Base-by-base conservation (phyloP, 2,888 invertebrate species). In the Tiliacea aurago region DNA sequence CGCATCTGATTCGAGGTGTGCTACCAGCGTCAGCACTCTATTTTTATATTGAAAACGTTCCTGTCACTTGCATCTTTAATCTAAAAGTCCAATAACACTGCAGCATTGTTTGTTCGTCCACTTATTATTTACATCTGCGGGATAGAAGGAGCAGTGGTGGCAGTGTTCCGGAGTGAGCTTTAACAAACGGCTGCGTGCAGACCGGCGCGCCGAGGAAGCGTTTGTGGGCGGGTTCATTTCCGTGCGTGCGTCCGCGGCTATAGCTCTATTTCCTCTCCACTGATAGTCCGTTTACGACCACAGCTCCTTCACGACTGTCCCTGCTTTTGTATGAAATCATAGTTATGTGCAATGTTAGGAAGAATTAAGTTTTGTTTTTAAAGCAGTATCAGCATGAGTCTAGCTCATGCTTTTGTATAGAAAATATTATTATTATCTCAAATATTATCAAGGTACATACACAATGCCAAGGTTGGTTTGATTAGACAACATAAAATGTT, bases 161-260 rank as follows among this genome's bases (percentile, higher is more conserved):
- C 55, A 56, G 59, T 73, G 64, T 80, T 74, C 84, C 82, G 74
- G 70, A 70, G 83, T 68, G 65, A 55, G 71, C 47, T 82, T 84
- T 80, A 84, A 84, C 82, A 80, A 78, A 78, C 78, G 83, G 84
- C 86, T 88, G 90, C 88, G 88, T 88, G 88, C 84, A 80, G 82
- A 79, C 79, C 45, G n/a, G 49, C 37, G 13, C 56, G 55, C 43
- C 78, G 83, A 84, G 91, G 91, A 90, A 92, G 85, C 85, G 82
- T 79, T 86, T 86, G 88, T 84, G 90, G 91, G 85, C 79, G 81
- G 86, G 76, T 92, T 93, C 91, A 93, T 94, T 93, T 94, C 94
- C 94, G 93, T 88, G 91, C 91, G 91, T 91, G 91, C 89, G 88
- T 86, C 87, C 88, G 90, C 87, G 88, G 88, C 86, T 84, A 78